These are phyloP conservation scores for Anagrus nilaparvatae DNA, from an alignment of 1,140 invertebrate genomes.

Conservation along the genomic window DNA sequence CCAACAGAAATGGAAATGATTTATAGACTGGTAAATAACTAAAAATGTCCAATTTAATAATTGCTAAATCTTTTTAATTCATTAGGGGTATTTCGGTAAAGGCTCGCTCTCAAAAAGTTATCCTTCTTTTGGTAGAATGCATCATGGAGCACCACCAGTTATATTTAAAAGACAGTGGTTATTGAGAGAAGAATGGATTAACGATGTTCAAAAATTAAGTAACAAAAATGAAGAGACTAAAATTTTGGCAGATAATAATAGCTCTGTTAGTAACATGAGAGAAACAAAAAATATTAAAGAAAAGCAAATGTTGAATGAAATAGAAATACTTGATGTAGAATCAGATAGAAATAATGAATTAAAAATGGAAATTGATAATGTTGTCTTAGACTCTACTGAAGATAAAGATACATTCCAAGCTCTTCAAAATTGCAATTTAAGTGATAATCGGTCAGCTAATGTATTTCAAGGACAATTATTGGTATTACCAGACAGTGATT, in stretches of 20 bases:
- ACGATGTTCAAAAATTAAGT: conserved; percentile 38
- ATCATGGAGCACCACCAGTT: conserved; percentile 36
- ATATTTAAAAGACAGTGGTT: conserved; percentile 46
- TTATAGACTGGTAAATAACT: conserved; percentile 47
- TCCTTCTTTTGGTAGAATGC: conserved; percentile 41
- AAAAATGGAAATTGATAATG: conserved; percentile 25
- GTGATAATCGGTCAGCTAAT: too few relatives aligned
- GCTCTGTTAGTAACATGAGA: neutral
- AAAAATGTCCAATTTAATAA: neutral
- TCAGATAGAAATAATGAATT: conserved; percentile 4
- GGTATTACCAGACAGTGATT: conserved; percentile 55
- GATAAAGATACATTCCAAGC: conserved; percentile 33
- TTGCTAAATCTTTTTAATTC: conserved; percentile 13
- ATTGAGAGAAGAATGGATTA: conserved; percentile 46
- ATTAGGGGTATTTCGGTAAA: conserved; percentile 62
- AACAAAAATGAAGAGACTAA: conserved; percentile 9
- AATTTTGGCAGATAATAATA: too few relatives aligned
- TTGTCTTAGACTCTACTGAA: conserved; percentile 30
- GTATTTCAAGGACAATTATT: conserved; percentile 40
- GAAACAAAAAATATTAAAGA: conserved; percentile 1
- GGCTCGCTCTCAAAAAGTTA: conserved; percentile 52
- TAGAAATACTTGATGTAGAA: too few relatives aligned
- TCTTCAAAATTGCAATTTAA: conserved; percentile 20
- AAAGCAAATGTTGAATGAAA: conserved; percentile 6
- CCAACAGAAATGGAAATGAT: conserved; percentile 48